Evolutionary conservation across 64 coral and sea anemone genomes (phyloP), one percentile per base, ranked within the genome.

Genomic region (Anthopleura sola): DNA sequence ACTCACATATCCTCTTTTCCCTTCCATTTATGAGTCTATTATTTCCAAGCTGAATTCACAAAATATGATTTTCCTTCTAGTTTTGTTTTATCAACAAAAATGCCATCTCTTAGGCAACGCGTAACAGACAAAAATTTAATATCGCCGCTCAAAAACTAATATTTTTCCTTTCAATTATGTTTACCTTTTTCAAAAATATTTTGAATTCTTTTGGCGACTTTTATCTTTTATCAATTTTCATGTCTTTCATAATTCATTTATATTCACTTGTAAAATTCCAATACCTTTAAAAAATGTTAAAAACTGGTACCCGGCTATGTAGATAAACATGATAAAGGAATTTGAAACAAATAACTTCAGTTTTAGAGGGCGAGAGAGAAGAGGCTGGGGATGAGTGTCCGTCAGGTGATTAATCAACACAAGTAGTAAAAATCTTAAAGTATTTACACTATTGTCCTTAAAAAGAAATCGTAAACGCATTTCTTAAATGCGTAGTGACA

Each of bases 401-500:
- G 3, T 71, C 21, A 1, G 24, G 58, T 33, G 12, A 71, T 71
- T 71, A 2, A 33, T 71, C 66, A 15, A 71, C 29, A 16, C 29
- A 71, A 71, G 66, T 71, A 28, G 66, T 71, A 32, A 71, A 66
- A 66, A 66, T n/a, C n/a, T 44, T 8, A 3, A 44, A 44, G 40
- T 44, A 44, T 44, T 44, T 44, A 44, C 40, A 3, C 40, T 44
- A 8, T 44, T 6, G 34, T 71, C 66, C 66, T 71, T n/a, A 26
- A 71, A 71, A 71, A 71, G 66, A 2, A 71, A 71, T 71, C 2
- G n/a, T 71, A 34, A 32, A 31, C 8, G 66, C 13, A 71, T 32
- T 71, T 71, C 29, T 68, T 71, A 32, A 71, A 71, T 34, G 66
- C 66, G 31, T 71, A 71, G 66, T 71, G 29, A 71, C 29, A 71